A percentile compares a stretch with the other conserved stretches of the same genome.
Conservation (phyloP, 2,797 vertebrate species). For the Channa striata region DNA sequence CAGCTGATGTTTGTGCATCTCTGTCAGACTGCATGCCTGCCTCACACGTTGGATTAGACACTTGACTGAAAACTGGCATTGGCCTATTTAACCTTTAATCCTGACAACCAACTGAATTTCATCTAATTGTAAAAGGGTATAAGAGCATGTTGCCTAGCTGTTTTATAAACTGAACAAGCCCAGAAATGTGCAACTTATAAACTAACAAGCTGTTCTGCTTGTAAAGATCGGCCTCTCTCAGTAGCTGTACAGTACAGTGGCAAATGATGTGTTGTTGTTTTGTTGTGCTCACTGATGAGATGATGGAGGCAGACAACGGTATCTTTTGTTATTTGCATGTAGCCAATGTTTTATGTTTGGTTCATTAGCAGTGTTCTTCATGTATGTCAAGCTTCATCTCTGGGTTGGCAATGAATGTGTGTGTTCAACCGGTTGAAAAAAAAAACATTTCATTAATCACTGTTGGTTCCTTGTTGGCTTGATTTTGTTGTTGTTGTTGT, state of each 20-base stretch:
- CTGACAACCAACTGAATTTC: slow-evolving; percentile 56
- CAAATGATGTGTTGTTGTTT: slow-evolving; percentile 62
- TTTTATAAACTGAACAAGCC: slow-evolving; percentile 52
- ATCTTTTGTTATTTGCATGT: slow-evolving; percentile 60
- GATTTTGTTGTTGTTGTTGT: background rate
- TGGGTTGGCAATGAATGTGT: slow-evolving; percentile 40
- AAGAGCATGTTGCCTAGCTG: slow-evolving; percentile 34
- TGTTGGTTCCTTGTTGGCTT: slow-evolving; percentile 17
- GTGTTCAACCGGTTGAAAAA: slow-evolving; percentile 38
- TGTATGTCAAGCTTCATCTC: slow-evolving; percentile 46
- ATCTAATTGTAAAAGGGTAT: slow-evolving; percentile 54
- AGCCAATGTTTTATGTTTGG: slow-evolving; percentile 38
- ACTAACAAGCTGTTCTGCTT: slow-evolving; percentile 54
- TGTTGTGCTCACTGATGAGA: slow-evolving; percentile 50
- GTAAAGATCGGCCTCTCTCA: slow-evolving; percentile 45
- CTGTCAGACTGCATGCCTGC: slow-evolving; percentile 45
- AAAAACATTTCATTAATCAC: slow-evolving; percentile 24
- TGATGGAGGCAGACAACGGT: slow-evolving; percentile 53
- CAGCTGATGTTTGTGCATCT: slow-evolving; percentile 50
- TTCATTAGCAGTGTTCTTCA: slow-evolving; percentile 59
- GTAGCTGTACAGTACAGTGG: slow-evolving; percentile 32
- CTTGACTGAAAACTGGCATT: slow-evolving; percentile 53
- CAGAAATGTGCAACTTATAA: slow-evolving; percentile 52
- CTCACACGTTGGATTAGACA: slow-evolving; percentile 52
- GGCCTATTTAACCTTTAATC: slow-evolving; percentile 57